Evolutionary conservation across 2,888 invertebrate genomes (phyloP).

Genomic region (Scaptomyza parva): DNA sequence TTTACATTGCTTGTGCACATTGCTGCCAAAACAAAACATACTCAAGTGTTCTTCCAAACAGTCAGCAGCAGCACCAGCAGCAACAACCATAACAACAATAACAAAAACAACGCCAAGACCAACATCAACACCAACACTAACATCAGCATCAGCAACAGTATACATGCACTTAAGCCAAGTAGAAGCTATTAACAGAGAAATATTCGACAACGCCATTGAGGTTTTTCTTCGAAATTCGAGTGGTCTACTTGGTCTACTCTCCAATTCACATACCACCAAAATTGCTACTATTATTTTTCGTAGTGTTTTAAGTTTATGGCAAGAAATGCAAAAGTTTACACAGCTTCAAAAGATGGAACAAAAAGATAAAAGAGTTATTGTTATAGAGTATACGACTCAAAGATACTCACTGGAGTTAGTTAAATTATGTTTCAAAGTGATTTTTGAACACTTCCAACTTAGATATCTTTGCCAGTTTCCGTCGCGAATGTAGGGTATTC

Average conservation of each 20-base stretch:
- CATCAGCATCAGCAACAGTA: conserved; percentile 12
- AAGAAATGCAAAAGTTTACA: conserved; percentile 59
- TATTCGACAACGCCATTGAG: conserved; percentile 57
- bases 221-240: conserved; percentile 67
- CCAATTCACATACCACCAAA: conserved; percentile 39
- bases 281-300: conserved; percentile 16
- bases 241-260: conserved; percentile 41
- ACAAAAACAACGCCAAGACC: conserved; percentile 8
- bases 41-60: conserved; percentile 54
- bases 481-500: too few species aligned
- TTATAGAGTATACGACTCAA: background rate
- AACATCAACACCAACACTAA: conserved; percentile 11
- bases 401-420: conserved; percentile 4
- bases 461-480: too few species aligned
- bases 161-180: conserved; percentile 54
- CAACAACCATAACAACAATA: conserved; percentile 2
- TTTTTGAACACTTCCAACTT: too few species aligned
- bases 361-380: background rate
- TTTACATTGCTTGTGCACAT: conserved; percentile 71
- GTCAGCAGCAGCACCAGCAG: conserved; percentile 17
- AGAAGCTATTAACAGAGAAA: conserved; percentile 70
- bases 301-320: conserved; percentile 41
- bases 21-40: conserved; percentile 77
- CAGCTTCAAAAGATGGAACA: conserved; percentile 22
- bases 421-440: background rate